Evolutionary conservation across 37 sponge, comb jelly and placozoan species (phyloP).

Genomic region (Haliclona indistincta): DNA sequence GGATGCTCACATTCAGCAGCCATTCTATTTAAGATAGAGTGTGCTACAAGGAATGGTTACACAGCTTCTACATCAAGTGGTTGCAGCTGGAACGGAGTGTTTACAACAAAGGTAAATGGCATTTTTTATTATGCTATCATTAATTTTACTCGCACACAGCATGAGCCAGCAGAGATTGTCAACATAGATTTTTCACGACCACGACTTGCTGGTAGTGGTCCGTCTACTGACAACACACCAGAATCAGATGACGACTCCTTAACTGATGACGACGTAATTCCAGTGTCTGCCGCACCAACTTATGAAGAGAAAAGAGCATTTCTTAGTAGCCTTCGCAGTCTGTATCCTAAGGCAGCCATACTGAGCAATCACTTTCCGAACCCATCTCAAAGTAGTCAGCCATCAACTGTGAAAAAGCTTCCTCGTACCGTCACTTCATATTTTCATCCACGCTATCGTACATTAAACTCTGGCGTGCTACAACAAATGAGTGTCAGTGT

Average conservation of each 20-base stretch:
- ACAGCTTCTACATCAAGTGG: constrained; percentile 1
- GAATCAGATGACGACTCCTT: neutral
- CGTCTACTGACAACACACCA: neutral
- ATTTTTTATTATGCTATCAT: neutral
- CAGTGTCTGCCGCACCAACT: neutral
- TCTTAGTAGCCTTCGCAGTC: neutral
- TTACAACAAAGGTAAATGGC: constrained; percentile 3
- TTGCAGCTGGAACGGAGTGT: constrained; percentile 9
- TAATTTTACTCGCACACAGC: neutral
- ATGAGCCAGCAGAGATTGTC: neutral
- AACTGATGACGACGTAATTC: neutral
- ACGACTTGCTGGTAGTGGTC: too few species aligned
- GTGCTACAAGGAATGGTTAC: constrained; percentile 25
- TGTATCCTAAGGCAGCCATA: neutral
- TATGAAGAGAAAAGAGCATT: neutral
- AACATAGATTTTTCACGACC: neutral
- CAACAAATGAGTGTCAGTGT: neutral
- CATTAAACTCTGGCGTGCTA: neutral
- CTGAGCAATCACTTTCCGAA: neutral
- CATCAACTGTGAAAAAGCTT: neutral
- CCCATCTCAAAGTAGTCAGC: neutral
- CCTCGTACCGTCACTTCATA: neutral
- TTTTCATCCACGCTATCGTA: neutral
- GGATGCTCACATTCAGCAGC: constrained; percentile 28
- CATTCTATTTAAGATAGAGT: constrained; percentile 27